A percentile compares a stretch with the other conserved stretches of the same genome.
Evolutionary conservation across 2,888 invertebrate genomes (phyloP).

Genomic region (Cephonodes hylas): DNA sequence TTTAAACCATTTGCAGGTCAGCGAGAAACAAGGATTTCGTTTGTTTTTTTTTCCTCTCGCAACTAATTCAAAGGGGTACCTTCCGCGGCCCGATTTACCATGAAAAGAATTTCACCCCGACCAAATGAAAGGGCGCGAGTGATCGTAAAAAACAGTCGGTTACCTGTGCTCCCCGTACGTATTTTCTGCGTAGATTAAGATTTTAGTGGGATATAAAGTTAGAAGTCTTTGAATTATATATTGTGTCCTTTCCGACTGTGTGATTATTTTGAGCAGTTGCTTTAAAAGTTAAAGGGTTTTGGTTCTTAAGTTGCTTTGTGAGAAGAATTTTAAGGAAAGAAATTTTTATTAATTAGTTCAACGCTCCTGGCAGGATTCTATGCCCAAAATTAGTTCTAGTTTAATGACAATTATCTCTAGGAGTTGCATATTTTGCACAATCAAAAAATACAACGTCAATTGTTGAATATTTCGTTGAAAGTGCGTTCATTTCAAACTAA

Average conservation of each 20-base stretch:
- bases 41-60: conserved; percentile 34
- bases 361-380: too few relatives aligned
- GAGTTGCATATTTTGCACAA: too few relatives aligned
- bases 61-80: conserved; percentile 58
- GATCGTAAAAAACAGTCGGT: conserved; percentile 50
- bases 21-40: conserved; percentile 41
- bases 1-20: conserved; percentile 48
- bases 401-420: too few relatives aligned
- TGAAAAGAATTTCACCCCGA: conserved; percentile 65
- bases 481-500: too few relatives aligned
- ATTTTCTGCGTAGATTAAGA: conserved; percentile 43
- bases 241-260: background rate
- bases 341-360: too few relatives aligned
- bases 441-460: too few relatives aligned
- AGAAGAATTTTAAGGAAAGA: too few relatives aligned
- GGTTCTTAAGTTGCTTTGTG: background rate
- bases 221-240: conserved; percentile 17
- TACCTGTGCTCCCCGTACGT: conserved; percentile 48
- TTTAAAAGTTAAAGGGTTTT: background rate
- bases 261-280: background rate
- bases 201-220: conserved; percentile 36
- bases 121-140: conserved; percentile 36
- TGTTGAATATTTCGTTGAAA: too few relatives aligned
- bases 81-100: conserved; percentile 58
- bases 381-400: too few relatives aligned